Evolutionary conservation across 2,888 invertebrate species (phyloP).

Genomic region (Sesamia inferens): DNA sequence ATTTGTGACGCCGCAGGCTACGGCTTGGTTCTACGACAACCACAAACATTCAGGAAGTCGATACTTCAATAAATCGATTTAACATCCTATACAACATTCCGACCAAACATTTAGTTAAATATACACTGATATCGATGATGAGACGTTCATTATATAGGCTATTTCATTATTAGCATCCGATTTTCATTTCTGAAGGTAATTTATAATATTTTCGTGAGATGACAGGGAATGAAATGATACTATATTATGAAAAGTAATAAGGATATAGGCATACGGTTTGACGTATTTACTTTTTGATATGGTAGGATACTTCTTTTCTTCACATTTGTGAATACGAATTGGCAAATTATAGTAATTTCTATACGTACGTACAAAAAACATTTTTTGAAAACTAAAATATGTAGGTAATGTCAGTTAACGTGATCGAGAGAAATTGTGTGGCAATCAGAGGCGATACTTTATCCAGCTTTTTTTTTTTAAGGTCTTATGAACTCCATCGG

Average conservation of each 20-base stretch:
- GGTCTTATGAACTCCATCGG: background rate
- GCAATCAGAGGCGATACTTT: background rate
- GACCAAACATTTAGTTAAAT: conserved; percentile 5
- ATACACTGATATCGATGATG: conserved; percentile 2
- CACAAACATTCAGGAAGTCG: conserved; percentile 50
- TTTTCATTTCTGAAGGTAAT: conserved; percentile 4
- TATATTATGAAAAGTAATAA: conserved; percentile 7
- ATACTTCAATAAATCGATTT: conserved; percentile 33
- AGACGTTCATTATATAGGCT: background rate
- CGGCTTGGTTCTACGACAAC: conserved; percentile 35
- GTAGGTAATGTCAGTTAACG: background rate
- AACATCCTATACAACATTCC: conserved; percentile 20
- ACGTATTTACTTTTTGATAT: background rate
- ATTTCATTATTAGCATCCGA: conserved; percentile 6
- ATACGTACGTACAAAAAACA: background rate
- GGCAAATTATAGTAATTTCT: background rate
- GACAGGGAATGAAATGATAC: background rate
- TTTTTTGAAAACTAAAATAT: background rate
- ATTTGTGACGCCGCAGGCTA: conserved; percentile 71
- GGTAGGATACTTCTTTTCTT: background rate
- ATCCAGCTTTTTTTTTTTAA: background rate
- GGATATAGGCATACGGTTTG: background rate
- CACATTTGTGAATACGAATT: background rate
- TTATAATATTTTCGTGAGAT: background rate
- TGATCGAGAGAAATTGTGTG: background rate